Percentiles rank a stretch among this genome's conserved stretches.
Conservation (phyloP, 2,888 invertebrate species). For the Brassicogethes aeneus region DNA sequence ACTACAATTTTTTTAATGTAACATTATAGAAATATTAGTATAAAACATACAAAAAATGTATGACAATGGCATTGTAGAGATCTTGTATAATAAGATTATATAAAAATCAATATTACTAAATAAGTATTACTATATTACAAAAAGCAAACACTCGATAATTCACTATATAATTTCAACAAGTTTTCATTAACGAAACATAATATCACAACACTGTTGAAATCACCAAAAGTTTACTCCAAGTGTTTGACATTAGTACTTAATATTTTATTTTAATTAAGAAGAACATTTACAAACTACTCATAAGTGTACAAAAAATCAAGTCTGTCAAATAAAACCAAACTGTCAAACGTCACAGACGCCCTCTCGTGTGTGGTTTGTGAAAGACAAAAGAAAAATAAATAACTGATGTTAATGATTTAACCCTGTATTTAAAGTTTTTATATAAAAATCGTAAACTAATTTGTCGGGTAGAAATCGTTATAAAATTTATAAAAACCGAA, state of each 20-base stretch:
- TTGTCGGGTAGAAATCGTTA: slow-evolving; percentile 27
- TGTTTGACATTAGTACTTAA: slow-evolving; percentile 6
- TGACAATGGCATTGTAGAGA: slow-evolving; percentile 39
- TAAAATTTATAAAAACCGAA: slow-evolving; percentile 33
- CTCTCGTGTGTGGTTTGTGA: too few species aligned
- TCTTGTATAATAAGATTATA: slow-evolving; percentile 28
- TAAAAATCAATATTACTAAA: slow-evolving; percentile 13
- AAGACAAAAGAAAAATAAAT: slow-evolving; percentile 23
- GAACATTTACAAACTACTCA: slow-evolving; percentile 20
- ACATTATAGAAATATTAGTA: slow-evolving; percentile 25
- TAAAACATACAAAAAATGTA: slow-evolving; percentile 30
- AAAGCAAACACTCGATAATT: slow-evolving; percentile 5
- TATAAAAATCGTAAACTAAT: slow-evolving; percentile 25
- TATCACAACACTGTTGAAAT: not conserved
- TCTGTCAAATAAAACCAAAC: slow-evolving; percentile 18
- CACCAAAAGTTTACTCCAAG: not conserved
- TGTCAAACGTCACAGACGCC: slow-evolving; percentile 13
- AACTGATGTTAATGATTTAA: slow-evolving; percentile 23
- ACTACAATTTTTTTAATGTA: slow-evolving; percentile 1
- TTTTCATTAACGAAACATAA: not conserved
- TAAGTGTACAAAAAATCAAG: slow-evolving; percentile 25
- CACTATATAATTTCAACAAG: slow-evolving; percentile 9
- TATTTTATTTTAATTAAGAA: slow-evolving; percentile 7
- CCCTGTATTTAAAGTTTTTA: slow-evolving; percentile 26
- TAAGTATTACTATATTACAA: slow-evolving; percentile 12